Base-by-base conservation (phyloP, 1,140 invertebrate genomes). In the Saccostrea cuccullata region DNA sequence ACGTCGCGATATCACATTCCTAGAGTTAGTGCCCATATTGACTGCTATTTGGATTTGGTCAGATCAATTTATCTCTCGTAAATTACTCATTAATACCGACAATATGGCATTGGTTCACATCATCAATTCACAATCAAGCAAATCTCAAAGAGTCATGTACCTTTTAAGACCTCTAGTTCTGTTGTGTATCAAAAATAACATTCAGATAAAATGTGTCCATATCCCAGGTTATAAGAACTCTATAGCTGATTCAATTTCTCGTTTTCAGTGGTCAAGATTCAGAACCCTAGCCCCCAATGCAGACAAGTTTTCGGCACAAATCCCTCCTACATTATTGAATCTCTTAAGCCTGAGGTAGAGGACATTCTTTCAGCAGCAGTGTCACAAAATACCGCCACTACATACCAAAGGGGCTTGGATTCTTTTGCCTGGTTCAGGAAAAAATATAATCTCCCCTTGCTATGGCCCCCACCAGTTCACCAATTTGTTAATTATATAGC, bases 21-120 rank as follows among this genome's bases (percentile, higher is more conserved):
- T 86, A 23, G 58, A 70, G 23, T 30, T 30, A 26, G 55, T 86
- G 15, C 85, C 58, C 15, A 70, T 86, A 70, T 36, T 86, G 13
- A 26, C 23, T 26, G 56, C 30, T 20, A 36, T 70, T 20, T 11
- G 23, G 9, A 15, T 86, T 70, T 86, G 85, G 85, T n/a, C 77
- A 2, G 60, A 67, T 67, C 23, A 82, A 2, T 82, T 36, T 2
- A 82, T 30, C 26, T 20, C 11, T 15, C 20, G 5, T 13, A 82
- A 82, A 47, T 82, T 82, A 36, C 77, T 82, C 23, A 36, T 82
- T 2, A 26, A 82, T 26, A 82, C 77, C 11, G 23, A 82, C 77
- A 82, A 82, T 30, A 47, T 40, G 12, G 77, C 30, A 26, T 82
- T 30, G 77, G 77, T 82, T 30, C 15, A 82, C 30, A 82, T 82